Evolutionary conservation across 2,113 vertebrate genomes (phyloP), one percentile per base, ranked within the genome.

Genomic region (Arenaria interpres): DNA sequence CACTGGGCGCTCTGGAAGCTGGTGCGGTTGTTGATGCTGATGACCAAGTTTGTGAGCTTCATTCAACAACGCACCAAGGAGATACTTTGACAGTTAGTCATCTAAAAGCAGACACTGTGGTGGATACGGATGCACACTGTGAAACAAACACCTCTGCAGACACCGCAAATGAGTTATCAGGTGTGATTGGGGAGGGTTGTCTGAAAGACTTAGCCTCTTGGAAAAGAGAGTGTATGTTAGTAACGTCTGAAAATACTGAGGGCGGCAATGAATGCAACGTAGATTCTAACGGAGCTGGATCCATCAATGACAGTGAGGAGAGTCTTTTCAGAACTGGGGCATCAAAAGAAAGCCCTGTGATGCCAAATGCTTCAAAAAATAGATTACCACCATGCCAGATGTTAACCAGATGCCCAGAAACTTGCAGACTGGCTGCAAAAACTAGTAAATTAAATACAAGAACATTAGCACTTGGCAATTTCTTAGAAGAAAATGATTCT

Each of bases 371-470:
- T 53, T 95, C 95, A 39, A 48, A 90, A 22, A 81, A 67, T 33
- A 35, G 53, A 2, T 56, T 83, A 8, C 91, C 96, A 10, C 79
- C 77, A 27, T 89, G 74, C 78, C 94, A 95, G 53, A 56, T 88
- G 9, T 85, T 97, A 7, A 78, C 66, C 3, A 80, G 59, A 30
- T 90, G 77, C 37, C 96, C 97, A 12, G 95, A 98, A 83, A 93
- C 95, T 12, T 82, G 80, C 6, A 87, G 85, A 3, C 74, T 92
- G 14, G 19, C 45, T 74, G 53, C 90, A n/a, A 86, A 93, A 69
- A 66, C 5, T 35, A 88, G 80, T 54, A 89, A 95, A 81, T 82
- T 94, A 56, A 85, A 93, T 73, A 64, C 93, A 3, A n/a, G 69
- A 80, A 67, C 56, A 7, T 71, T 96, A 71, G 71, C 92, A 23